Percentiles rank a stretch among this genome's conserved stretches.
Conservation (phyloP, 2,888 invertebrate species). For the Mythimna lalbum region DNA sequence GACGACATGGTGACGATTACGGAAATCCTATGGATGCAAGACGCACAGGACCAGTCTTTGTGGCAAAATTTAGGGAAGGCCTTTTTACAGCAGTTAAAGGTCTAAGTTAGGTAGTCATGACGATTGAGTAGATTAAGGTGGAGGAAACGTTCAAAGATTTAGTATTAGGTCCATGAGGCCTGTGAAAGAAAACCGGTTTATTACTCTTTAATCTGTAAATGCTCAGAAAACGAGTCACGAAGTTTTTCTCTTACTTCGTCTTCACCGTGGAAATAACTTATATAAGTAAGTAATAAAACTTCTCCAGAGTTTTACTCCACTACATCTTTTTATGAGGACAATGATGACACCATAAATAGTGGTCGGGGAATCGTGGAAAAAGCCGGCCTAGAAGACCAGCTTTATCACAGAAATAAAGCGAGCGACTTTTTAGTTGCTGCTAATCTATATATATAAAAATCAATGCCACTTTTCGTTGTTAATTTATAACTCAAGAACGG, state of each 20-base stretch:
- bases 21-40: too few relatives aligned
- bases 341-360: conserved; percentile 32
- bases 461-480: too few relatives aligned
- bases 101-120: too few relatives aligned
- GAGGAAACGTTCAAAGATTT: too few relatives aligned
- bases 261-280: conserved; percentile 23
- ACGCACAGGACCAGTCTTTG: too few relatives aligned
- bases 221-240: conserved; percentile 14
- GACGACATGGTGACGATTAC: too few relatives aligned
- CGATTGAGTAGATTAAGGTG: too few relatives aligned
- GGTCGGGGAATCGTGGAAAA: conserved; percentile 1
- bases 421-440: neutral
- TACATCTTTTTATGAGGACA: conserved; percentile 28
- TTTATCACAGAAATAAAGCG: conserved; percentile 1
- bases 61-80: too few relatives aligned
- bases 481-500: too few relatives aligned
- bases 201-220: conserved; percentile 23
- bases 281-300: conserved; percentile 39
- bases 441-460: too few relatives aligned
- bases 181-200: conserved; percentile 14
- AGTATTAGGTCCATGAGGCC: neutral
- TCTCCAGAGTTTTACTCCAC: conserved; percentile 20
- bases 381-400: neutral
- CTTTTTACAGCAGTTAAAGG: too few relatives aligned
- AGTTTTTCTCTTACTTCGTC: conserved; percentile 29